A percentile compares a stretch with the other conserved stretches of the same genome.
Conservation (phyloP, 23 tunicate species). For the Aplidium turbinatum region DNA sequence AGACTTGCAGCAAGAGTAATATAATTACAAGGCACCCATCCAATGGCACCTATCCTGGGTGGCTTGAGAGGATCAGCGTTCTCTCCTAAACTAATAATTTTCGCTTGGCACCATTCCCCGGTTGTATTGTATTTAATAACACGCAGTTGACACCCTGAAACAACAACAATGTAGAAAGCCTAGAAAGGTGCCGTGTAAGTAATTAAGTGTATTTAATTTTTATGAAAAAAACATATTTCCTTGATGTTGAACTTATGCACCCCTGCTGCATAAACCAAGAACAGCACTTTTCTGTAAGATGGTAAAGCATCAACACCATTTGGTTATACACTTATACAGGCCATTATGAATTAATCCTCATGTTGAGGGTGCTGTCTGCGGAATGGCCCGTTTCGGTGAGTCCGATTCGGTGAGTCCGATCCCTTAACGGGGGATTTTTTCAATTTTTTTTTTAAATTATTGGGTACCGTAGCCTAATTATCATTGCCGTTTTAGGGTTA, state of each 20-base stretch:
- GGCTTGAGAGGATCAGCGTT: conserved; percentile 11
- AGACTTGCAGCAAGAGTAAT: conserved; percentile 76
- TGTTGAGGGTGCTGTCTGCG: too few relatives aligned
- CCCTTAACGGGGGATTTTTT: too few relatives aligned
- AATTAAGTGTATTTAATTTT: not conserved
- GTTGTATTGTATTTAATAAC: conserved; percentile 73
- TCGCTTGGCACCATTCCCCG: conserved; percentile 95
- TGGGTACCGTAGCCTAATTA: too few relatives aligned
- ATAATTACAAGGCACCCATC: conserved; percentile 95
- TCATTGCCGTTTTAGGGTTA: too few relatives aligned
- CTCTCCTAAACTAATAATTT: conserved; percentile 37
- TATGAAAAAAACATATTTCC: not conserved
- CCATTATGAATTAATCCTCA: too few relatives aligned
- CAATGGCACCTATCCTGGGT: conserved; percentile 41
- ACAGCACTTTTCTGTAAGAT: too few relatives aligned
- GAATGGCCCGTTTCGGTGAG: too few relatives aligned
- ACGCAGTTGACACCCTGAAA: conserved; percentile 76
- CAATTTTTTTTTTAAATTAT: too few relatives aligned
- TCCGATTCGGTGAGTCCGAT: too few relatives aligned
- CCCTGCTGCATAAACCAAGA: too few relatives aligned
- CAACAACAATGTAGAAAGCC: not conserved
- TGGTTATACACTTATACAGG: too few relatives aligned
- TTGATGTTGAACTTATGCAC: not conserved
- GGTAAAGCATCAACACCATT: too few relatives aligned
- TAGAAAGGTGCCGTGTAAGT: not conserved